These are phyloP conservation scores for Aphelenchoides bicaudatus DNA, from an alignment of 2,888 invertebrate species.

Conservation along the genomic window DNA sequence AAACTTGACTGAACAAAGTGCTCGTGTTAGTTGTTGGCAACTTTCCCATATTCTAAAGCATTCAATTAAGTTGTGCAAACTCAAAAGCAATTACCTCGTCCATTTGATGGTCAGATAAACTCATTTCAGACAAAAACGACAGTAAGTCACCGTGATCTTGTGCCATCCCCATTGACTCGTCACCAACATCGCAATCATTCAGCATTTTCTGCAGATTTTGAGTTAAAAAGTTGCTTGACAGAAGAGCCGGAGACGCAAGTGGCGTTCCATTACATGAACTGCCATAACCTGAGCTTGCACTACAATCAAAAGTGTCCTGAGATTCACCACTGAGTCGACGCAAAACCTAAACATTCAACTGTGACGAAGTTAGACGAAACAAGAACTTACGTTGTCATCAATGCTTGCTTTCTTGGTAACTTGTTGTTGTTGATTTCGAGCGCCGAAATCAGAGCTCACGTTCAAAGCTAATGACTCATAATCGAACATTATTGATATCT, in stretches of 20 bases:
- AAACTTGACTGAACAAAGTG: no score
- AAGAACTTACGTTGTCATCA: no score
- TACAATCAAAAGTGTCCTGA: conserved; percentile 37
- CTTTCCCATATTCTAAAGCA: no score
- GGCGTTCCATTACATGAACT: conserved; percentile 55
- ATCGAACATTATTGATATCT: no score
- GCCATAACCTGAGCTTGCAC: conserved; percentile 55
- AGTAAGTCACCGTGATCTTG: not conserved
- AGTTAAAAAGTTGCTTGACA: conserved; percentile 31
- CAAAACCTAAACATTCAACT: no score
- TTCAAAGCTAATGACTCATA: no score
- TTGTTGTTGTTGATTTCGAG: no score
- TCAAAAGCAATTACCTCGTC: conserved; percentile 1
- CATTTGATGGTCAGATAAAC: conserved; percentile 2
- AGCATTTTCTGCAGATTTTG: conserved; percentile 40
- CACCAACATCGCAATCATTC: conserved; percentile 32
- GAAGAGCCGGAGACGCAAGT: conserved; percentile 43
- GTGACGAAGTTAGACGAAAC: no score
- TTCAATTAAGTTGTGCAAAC: no score
- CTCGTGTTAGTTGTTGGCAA: no score
- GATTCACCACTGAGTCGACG: conserved; percentile 40
- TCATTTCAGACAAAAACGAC: not conserved
- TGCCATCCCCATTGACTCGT: conserved; percentile 20
- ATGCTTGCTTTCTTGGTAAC: no score
- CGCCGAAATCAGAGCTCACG: no score